These are phyloP conservation scores for Rhodophaea formosa DNA, from an alignment of 2,888 invertebrate species.

Conservation along the genomic window DNA sequence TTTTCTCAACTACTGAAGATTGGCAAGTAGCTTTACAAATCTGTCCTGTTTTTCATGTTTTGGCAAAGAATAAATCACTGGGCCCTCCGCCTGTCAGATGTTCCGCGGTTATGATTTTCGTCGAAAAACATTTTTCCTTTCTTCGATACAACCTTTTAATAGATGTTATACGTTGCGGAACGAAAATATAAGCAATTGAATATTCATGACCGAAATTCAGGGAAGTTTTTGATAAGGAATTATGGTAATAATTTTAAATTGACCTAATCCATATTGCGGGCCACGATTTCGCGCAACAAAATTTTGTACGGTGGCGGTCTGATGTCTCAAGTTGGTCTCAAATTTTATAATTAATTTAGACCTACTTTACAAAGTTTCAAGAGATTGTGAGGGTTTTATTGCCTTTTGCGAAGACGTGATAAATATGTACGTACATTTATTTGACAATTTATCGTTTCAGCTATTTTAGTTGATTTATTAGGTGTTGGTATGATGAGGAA, in stretches of 20 bases:
- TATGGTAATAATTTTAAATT: slow-evolving; percentile 73
- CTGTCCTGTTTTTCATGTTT: slow-evolving; percentile 6
- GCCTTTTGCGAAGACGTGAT: slow-evolving; percentile 28
- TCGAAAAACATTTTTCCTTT: slow-evolving; percentile 18
- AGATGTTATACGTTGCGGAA: slow-evolving; percentile 44
- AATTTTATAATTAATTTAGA: slow-evolving; percentile 62
- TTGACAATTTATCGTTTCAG: slow-evolving; percentile 21
- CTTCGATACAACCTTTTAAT: slow-evolving; percentile 34
- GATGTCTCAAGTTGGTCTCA: slow-evolving; percentile 52
- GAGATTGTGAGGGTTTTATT: slow-evolving; percentile 45
- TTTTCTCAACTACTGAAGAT: slow-evolving; percentile 8
- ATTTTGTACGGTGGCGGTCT: slow-evolving; percentile 50
- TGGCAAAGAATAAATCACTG: slow-evolving; percentile 3
- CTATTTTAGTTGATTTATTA: too few species aligned
- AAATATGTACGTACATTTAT: slow-evolving; percentile 12
- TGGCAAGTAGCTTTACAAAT: slow-evolving; percentile 9
- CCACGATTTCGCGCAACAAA: slow-evolving; percentile 49
- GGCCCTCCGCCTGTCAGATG: slow-evolving; percentile 3
- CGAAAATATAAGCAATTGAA: slow-evolving; percentile 51
- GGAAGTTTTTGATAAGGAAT: slow-evolving; percentile 67
- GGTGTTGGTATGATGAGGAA: too few species aligned
- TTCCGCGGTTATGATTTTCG: slow-evolving; percentile 1
- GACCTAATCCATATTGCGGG: slow-evolving; percentile 68
- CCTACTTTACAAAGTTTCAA: slow-evolving; percentile 47
- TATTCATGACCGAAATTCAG: slow-evolving; percentile 61